Evolutionary conservation across 2,113 vertebrate genomes (phyloP), one percentile per base, ranked within the genome.

Genomic region (Syngnathus floridae): DNA sequence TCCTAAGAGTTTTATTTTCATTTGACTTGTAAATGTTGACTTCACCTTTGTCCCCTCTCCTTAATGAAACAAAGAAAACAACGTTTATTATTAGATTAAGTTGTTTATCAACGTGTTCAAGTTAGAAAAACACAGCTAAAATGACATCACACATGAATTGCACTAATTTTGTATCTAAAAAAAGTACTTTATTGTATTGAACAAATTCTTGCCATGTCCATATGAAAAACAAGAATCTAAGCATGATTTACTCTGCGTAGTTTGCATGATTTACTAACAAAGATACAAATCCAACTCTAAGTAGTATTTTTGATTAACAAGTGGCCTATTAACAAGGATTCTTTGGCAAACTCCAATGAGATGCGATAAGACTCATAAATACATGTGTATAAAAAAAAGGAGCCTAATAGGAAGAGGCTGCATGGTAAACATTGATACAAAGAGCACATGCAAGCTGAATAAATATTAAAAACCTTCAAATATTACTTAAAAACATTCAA

Each of bases 281-380:
- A 61, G 73, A 78, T 75, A 75, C 66, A 80, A 78, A 75, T 62
- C 62, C 49, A 67, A 75, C 67, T 31, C 26, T 31, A 82, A 37
- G 70, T 78, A 31, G 22, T 31, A 8, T 69, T 70, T 67, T 76
- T 60, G 48, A 63, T 76, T 57, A 72, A 69, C 45, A 65, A 74
- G 69, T 35, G 64, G 57, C 65, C 48, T 35, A 31, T 31, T 31
- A 49, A 69, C 64, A 73, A 58, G 14, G 70, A 80, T 62, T 71
- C 62, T 62, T 49, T 26, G 21, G 80, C 82, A 80, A 82, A 87
- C 78, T 62, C 76, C 66, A 60, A 36, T 52, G 70, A 78, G 62
- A 80, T 41, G 62, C 67, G 73, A 82, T 85, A 85, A 87, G 78
- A 87, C 76, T 85, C 78, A 82, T 86, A 86, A 85, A 87, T 87